A percentile compares a stretch with the other conserved stretches of the same genome.
phyloP scores from a whole-genome alignment of 2,888 invertebrate species.

The Drosophila paramelanica region DNA sequence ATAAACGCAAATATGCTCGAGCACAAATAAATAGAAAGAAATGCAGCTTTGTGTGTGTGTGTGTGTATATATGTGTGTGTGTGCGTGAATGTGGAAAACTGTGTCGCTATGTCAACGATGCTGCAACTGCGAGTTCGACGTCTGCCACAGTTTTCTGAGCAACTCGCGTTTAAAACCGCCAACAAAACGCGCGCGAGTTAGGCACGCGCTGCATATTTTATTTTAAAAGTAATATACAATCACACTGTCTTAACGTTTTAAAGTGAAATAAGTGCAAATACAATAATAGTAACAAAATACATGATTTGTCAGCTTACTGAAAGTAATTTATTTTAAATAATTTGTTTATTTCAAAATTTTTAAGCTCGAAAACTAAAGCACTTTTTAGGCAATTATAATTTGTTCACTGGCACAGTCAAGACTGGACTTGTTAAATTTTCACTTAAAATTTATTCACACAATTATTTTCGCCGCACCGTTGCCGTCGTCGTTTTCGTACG shows the following conservation, averaged over 20 bases:
- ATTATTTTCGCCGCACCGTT: slow-evolving; percentile 33
- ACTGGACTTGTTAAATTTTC: slow-evolving; percentile 37
- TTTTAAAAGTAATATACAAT: neutral
- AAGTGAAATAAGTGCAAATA: slow-evolving; percentile 6
- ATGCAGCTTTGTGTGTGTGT: slow-evolving; percentile 28
- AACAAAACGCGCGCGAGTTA: slow-evolving; percentile 37
- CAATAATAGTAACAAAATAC: slow-evolving; percentile 27
- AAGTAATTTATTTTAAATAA: slow-evolving; percentile 7
- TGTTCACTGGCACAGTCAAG: slow-evolving; percentile 35
- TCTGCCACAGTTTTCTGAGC: slow-evolving; percentile 40
- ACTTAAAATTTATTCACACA: slow-evolving; percentile 46
- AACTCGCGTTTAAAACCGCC: slow-evolving; percentile 48
- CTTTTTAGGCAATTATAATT: slow-evolving; percentile 32
- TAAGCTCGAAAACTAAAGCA: slow-evolving; percentile 22
- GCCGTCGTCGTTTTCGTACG: slow-evolving; percentile 35
- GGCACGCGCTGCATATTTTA: slow-evolving; percentile 37
- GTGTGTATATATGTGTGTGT: slow-evolving; percentile 27
- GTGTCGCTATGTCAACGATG: slow-evolving; percentile 75
- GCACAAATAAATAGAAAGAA: slow-evolving; percentile 55
- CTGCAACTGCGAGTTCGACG: slow-evolving; percentile 41
- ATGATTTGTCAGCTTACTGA: slow-evolving; percentile 27
- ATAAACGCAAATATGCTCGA: slow-evolving; percentile 45
- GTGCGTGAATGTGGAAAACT: slow-evolving; percentile 62
- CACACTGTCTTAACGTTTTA: slow-evolving; percentile 1
- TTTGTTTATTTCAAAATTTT: slow-evolving; percentile 10